Percentiles rank a stretch among this genome's conserved stretches.
Evolutionary conservation across 2,113 vertebrate species (phyloP).

Genomic region (Spea multiplicata): DNA sequence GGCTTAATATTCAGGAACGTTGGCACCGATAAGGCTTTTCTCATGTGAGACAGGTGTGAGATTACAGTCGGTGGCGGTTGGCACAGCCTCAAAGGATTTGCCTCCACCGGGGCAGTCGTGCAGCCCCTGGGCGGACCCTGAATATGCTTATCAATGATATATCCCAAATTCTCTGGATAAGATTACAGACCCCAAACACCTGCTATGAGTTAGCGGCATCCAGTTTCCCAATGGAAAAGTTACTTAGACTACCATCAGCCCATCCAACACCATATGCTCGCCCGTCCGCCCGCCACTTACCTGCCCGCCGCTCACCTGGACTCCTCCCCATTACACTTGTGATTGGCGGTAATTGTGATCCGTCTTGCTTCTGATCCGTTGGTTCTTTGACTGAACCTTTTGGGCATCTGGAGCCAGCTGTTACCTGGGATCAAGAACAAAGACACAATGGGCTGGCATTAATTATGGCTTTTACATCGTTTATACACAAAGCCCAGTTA

Average conservation of each 20-base stretch:
- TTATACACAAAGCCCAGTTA: too few relatives aligned
- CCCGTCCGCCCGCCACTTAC: too few relatives aligned
- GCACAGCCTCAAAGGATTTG: constrained; percentile 19
- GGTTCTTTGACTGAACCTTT: not conserved
- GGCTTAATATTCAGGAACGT: not conserved
- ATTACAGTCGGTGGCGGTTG: constrained; percentile 13
- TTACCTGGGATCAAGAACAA: constrained; percentile 12
- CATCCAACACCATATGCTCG: not conserved
- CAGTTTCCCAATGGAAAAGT: not conserved
- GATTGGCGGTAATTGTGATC: constrained; percentile 30
- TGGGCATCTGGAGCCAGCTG: constrained; percentile 8
- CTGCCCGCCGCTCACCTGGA: constrained; percentile 17
- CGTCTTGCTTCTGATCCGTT: not conserved
- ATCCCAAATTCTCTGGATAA: constrained; percentile 8
- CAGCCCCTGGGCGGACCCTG: not conserved
- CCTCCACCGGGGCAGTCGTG: not conserved
- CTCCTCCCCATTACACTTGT: not conserved
- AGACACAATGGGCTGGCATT: not conserved
- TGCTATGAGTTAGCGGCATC: not conserved
- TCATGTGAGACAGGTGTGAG: constrained; percentile 16
- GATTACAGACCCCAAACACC: not conserved
- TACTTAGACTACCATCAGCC: not conserved
- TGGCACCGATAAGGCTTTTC: constrained; percentile 3
- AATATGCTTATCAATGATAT: not conserved
- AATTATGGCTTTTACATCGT: too few relatives aligned